Base-by-base conservation (phyloP, 2,888 invertebrate species). In the Eupithecia abbreviata region DNA sequence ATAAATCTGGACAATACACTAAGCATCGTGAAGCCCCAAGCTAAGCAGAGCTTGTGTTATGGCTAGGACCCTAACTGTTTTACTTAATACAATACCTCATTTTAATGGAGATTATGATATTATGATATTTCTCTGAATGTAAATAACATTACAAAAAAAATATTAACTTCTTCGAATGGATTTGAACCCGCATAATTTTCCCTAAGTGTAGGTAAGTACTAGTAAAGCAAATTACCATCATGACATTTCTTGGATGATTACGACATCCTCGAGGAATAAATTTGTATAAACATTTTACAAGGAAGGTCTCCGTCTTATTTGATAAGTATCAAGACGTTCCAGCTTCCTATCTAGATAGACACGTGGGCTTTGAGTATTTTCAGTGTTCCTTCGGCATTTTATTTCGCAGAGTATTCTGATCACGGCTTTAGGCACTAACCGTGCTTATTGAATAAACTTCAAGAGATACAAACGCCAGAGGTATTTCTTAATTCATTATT, bases 381-480 rank as follows among this genome's bases (percentile, higher is more conserved):
- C 88, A 88, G 87, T 87, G 86, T 87, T 87, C 87, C 86, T 87
- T 84, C 79, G 74, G 76, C 81, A 83, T 88, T 84, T 88, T 87
- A 87, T 88, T 89, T 89, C 83, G 83, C 86, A 87, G 86, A 84
- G 86, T 88, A 93, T 92, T 92, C 90, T 83, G 89, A 89, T 91
- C 92, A 93, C 91, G 90, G 84, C 71, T 82, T 80, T 81, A 69
- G 69, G 69, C 47, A 82, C 82, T 85, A 83, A 83, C 82, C 83
- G 81, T 82, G 79, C 78, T 83, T 85, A 85, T 85, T 85, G 82
- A 82, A 87, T 83, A 85, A 83, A 85, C 82, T 83, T 76, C 81
- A 81, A 81, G 82, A 82, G 81, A 84, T 79, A 72, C 45, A 72
- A 79, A 82, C 68, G 65, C 77, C 72, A 66, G 72, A 74, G 71